Conservation (phyloP, 1,140 invertebrate species). For the Vanessa atalanta region DNA sequence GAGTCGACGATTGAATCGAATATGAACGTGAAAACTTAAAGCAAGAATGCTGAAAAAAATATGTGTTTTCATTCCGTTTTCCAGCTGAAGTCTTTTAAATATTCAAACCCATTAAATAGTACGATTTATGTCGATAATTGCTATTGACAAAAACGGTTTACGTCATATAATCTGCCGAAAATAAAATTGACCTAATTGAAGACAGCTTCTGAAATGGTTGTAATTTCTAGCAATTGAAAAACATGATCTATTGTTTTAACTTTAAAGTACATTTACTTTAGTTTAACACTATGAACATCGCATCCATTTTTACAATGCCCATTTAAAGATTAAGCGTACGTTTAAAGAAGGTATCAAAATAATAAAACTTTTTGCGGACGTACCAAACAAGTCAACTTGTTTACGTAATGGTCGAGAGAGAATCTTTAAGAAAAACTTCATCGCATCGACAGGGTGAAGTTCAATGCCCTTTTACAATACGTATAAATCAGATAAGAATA, state of each 20-base stretch:
- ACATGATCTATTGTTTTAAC: too few relatives aligned
- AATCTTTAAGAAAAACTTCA: conserved; percentile 12
- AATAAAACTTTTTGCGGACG: conserved; percentile 13
- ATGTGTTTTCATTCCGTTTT: not conserved
- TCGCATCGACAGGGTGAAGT: conserved; percentile 18
- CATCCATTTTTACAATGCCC: too few relatives aligned
- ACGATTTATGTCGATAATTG: not conserved
- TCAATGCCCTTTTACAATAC: conserved; percentile 26
- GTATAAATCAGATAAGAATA: conserved; percentile 7
- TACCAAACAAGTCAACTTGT: conserved; percentile 4
- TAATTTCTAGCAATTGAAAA: too few relatives aligned
- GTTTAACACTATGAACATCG: too few relatives aligned
- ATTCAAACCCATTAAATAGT: too few relatives aligned
- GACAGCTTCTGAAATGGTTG: too few relatives aligned
- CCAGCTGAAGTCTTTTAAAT: too few relatives aligned
- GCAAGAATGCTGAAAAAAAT: conserved; percentile 5
- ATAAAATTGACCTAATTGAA: conserved; percentile 5
- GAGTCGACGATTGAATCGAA: conserved; percentile 19
- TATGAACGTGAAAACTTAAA: conserved; percentile 22
- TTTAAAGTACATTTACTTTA: too few relatives aligned
- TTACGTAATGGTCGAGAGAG: conserved; percentile 19
- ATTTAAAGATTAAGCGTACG: too few relatives aligned
- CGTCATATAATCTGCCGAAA: not conserved
- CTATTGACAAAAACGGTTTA: not conserved
- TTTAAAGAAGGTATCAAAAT: conserved; percentile 21